These are phyloP conservation scores for Scaptomyza tumidula DNA, from an alignment of 2,888 invertebrate genomes.

Conservation along the genomic window DNA sequence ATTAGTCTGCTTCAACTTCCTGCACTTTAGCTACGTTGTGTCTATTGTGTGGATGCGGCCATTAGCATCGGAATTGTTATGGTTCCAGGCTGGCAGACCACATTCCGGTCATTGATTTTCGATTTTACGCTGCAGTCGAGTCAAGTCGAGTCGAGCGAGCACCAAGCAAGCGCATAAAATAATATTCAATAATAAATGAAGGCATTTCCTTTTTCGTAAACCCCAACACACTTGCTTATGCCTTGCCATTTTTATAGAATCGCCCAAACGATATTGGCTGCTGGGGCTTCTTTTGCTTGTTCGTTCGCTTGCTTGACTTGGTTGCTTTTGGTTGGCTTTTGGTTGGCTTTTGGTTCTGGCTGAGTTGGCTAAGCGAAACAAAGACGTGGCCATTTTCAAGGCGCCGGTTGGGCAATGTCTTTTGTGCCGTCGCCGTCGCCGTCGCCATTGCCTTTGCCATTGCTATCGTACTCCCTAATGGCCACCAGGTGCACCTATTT, in stretches of 20 bases:
- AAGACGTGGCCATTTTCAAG: conserved; percentile 55
- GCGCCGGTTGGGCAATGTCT: conserved; percentile 50
- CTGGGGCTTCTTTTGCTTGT: conserved; percentile 11
- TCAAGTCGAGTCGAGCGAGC: conserved; percentile 11
- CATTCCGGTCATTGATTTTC: conserved; percentile 77
- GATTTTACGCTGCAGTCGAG: conserved; percentile 70
- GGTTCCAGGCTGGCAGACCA: conserved; percentile 56
- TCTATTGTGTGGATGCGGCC: conserved; percentile 61
- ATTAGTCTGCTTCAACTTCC: conserved; percentile 70
- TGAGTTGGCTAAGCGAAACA: conserved; percentile 61
- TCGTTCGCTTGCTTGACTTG: conserved; percentile 3
- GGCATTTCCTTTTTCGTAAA: conserved; percentile 68
- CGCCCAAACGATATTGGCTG: conserved; percentile 63
- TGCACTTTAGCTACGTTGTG: conserved; percentile 56
- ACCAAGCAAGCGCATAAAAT: conserved; percentile 73
- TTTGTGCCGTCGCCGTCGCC: conserved; percentile 37
- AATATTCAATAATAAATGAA: conserved; percentile 80
- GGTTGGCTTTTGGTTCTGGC: conserved; percentile 19
- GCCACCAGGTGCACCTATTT: conserved; percentile 77
- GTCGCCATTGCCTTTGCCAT: conserved; percentile 40
- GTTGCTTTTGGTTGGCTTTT: conserved; percentile 14
- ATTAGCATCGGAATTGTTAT: conserved; percentile 76
- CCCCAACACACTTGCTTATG: conserved; percentile 44
- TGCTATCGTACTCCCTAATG: conserved; percentile 67
- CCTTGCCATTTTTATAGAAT: conserved; percentile 59